Base-by-base conservation (phyloP, 2,797 vertebrate species). In the Pangasius djambal region DNA sequence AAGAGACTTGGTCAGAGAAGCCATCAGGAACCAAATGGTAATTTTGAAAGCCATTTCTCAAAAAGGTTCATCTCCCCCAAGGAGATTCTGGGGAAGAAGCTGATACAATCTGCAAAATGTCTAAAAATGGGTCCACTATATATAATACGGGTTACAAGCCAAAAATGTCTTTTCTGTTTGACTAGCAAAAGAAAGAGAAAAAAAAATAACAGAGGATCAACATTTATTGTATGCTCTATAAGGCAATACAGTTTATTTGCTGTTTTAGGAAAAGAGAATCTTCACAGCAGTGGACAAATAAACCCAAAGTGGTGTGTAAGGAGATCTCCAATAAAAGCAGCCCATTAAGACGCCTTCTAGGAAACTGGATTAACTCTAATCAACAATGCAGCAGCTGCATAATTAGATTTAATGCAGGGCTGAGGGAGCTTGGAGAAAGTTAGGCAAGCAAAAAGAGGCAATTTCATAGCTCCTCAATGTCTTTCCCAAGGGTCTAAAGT, bases 331-430 rank as follows among this genome's bases (percentile, higher is more conserved):
- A 88, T 94, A 91, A 93, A 94, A 92, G 93, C 93, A 95, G 95
- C 95, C 93, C 95, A 93, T 92, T 94, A 93, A 93, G 94, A 94
- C 94, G 96, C 95, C 95, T 96, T 95, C 93, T 94, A 95, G 95
- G 94, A 96, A 96, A 94, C 94, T 92, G 93, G 89, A 88, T 93
- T 93, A 88, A 92, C 91, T 89, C 94, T 94, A 94, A 93, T 95
- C 94, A 94, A 93, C 90, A 93, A 92, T 88, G 81, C 92, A 94
- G 95, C 92, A 93, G 93, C 92, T 59, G 84, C 89, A 72, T 91
- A 88, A 91, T 90, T 89, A 89, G 87, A 55, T 67, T 90, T 91
- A 88, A 90, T 89, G 83, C 40, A 25, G 67, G 10, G 34, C 81
- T 34, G 67, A 82, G 67, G 72, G 65, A 65, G 44, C 52, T 83